Evolutionary conservation across 2,797 vertebrate species (phyloP).

Genomic region (Lepus townsendii): DNA sequence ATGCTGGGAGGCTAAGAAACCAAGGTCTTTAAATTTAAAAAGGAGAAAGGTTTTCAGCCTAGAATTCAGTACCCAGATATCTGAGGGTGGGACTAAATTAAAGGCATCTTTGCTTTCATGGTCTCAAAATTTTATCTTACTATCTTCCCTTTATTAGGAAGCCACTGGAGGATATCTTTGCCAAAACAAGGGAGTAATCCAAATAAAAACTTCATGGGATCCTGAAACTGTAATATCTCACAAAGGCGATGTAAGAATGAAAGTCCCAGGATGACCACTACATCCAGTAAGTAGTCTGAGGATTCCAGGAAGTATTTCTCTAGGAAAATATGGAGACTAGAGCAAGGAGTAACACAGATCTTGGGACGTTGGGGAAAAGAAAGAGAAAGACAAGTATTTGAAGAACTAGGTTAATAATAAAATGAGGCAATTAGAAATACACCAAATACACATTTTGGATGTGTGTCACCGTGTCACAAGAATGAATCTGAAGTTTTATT

Average conservation of each 20-base stretch:
- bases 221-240: not conserved
- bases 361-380: not conserved
- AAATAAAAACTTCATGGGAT: not conserved
- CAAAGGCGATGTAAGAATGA: not conserved
- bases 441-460: slow-evolving; percentile 2
- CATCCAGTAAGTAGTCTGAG: slow-evolving; percentile 23
- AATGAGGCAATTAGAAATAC: not conserved
- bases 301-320: not conserved
- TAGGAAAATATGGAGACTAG: not conserved
- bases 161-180: not conserved
- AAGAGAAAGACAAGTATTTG: not conserved
- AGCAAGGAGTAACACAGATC: not conserved
- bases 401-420: slow-evolving; percentile 17
- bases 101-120: not conserved
- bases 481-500: slow-evolving; percentile 23
- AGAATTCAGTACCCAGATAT: slow-evolving; percentile 4
- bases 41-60: slow-evolving; percentile 19
- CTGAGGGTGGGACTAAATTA: not conserved
- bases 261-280: not conserved
- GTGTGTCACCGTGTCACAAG: not conserved
- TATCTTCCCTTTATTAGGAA: slow-evolving; percentile 53
- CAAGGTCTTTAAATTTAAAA: not conserved
- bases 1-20: slow-evolving; percentile 14
- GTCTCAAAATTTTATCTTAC: slow-evolving; percentile 33
- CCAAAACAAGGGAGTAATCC: slow-evolving; percentile 45